These are phyloP conservation scores for Thalpophila matura DNA, from an alignment of 2,888 invertebrate species.

Conservation along the genomic window DNA sequence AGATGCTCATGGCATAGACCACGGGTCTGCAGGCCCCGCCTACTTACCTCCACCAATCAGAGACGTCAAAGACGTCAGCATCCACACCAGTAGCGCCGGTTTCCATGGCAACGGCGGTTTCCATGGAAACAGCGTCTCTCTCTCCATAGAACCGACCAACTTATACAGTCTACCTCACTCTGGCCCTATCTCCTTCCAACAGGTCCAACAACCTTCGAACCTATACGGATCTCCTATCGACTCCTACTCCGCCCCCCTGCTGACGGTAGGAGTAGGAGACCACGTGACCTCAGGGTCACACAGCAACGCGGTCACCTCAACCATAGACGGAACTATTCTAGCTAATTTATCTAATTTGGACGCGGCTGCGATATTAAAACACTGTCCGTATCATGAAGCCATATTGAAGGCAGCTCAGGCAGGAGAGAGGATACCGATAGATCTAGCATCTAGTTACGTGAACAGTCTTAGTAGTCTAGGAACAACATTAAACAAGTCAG, in stretches of 20 bases:
- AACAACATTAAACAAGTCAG: constrained; percentile 85
- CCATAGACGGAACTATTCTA: constrained; percentile 82
- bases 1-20: constrained; percentile 91
- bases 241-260: constrained; percentile 88
- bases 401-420: constrained; percentile 84
- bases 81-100: constrained; percentile 73
- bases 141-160: constrained; percentile 87
- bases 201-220: constrained; percentile 71
- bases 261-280: constrained; percentile 87
- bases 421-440: constrained; percentile 86
- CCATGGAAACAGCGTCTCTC: constrained; percentile 72
- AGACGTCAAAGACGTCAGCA: constrained; percentile 87
- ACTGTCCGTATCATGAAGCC: constrained; percentile 89
- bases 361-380: constrained; percentile 87
- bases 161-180: constrained; percentile 89
- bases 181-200: constrained; percentile 87
- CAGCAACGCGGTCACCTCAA: constrained; percentile 79
- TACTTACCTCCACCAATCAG: constrained; percentile 93
- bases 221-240: constrained; percentile 86
- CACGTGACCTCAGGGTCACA: constrained; percentile 87
- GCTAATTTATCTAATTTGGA: constrained; percentile 83
- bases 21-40: constrained; percentile 86
- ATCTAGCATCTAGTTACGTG: constrained; percentile 88
- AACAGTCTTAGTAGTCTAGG: constrained; percentile 89
- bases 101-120: too few species aligned